Evolutionary conservation across 2,888 invertebrate species (phyloP).

Genomic region (Anthrax anthrax): DNA sequence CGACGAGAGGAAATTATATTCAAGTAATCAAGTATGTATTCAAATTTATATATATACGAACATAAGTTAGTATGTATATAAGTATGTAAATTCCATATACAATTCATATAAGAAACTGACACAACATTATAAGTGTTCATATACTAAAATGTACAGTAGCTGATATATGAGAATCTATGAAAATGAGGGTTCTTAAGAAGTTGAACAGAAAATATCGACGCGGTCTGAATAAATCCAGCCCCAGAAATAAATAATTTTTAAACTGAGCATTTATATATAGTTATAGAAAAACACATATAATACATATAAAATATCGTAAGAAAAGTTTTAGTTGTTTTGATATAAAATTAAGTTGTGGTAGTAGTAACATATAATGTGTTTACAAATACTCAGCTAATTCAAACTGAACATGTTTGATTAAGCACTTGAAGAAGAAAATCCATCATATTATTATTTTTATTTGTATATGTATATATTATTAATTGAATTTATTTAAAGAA

Average conservation of each 20-base stretch:
- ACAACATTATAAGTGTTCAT: not conserved
- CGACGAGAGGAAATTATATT: too few species aligned
- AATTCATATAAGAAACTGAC: not conserved
- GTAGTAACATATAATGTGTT: not conserved
- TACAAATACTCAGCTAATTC: not conserved
- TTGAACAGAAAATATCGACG: not conserved
- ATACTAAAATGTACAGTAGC: not conserved
- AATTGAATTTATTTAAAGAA: not conserved
- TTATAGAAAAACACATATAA: too few species aligned
- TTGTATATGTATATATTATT: not conserved
- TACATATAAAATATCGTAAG: too few species aligned
- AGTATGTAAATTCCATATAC: too few species aligned
- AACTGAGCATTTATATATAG: too few species aligned
- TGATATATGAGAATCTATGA: not conserved
- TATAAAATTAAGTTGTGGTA: too few species aligned
- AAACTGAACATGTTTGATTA: constrained; percentile 6
- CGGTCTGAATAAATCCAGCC: not conserved
- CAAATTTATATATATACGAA: too few species aligned
- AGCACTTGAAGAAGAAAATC: constrained; percentile 12
- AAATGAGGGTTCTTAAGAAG: not conserved
- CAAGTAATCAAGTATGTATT: too few species aligned
- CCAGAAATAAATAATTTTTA: constrained; percentile 1
- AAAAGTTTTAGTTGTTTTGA: too few species aligned
- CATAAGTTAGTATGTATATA: too few species aligned
- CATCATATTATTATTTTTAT: constrained; percentile 8